Base-by-base conservation (phyloP, 2,797 vertebrate species). In the Sorex maritimensis region DNA sequence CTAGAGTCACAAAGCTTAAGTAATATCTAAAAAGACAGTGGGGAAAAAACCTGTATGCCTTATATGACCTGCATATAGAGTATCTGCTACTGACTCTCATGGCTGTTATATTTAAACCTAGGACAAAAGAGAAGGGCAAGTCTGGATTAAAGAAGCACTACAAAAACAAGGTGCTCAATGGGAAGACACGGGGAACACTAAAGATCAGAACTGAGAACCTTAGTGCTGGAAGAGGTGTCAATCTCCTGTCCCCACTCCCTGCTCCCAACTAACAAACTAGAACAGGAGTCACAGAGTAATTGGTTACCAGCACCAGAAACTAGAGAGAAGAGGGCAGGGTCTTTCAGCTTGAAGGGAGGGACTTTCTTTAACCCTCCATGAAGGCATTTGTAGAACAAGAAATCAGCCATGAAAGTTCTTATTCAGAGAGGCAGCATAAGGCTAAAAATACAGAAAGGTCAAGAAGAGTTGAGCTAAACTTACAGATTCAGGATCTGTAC, bases 401-500 rank as follows among this genome's bases (percentile, higher is more conserved):
- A 68, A 88, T 90, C 82, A 86, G 38, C 69, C 34, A 24, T 61
- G 84, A 84, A 81, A 38, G 24, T 55, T 86, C 73, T 74, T 93
- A 92, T 89, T 79, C 92, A 85, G 28, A 93, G 74, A 69, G 82
- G 74, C 81, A 94, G 69, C 75, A 87, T 49, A 80, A 61, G 81
- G 75, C 94, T 96, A 95, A 96, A 96, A 95, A 96, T 96, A 96
- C 12, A 80, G 82, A 91, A 96, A 96, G 96, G 95, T 94, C 87
- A 69, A 80, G 86, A 82, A 91, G 89, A 93, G 96, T 95, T 96
- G 85, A 91, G 94, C 75, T 92, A 89, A 88, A 96, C 96, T 96
- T 97, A 96, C 90, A 93, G 96, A 92, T 84, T 65, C 91, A 95
- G 94, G 84, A 89, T 95, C 89, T 90, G 81, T 82, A 95, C 65